Base-by-base conservation (phyloP, 2,888 invertebrate species). In the Heliconius hortense region DNA sequence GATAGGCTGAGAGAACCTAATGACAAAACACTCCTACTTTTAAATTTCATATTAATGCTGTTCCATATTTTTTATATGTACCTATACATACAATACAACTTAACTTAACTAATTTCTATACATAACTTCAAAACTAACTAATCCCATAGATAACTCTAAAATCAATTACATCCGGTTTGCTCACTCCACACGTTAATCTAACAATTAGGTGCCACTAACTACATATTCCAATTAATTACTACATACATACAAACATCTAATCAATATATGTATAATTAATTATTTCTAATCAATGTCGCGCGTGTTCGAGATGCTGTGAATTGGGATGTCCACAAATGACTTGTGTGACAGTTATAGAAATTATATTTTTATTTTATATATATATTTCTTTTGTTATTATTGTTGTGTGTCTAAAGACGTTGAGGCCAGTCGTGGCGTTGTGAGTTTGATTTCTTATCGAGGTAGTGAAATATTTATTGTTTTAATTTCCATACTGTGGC, bases 201-300 rank as follows among this genome's bases (percentile, higher is more conserved):
- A 71, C 71, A 71, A 71, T 71, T 71, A 71, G 60, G 26, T 43
- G 21, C 26, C 21, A 71, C 71, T 71, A 62, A 71, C 71, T 60
- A 59, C 60, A 62, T 62, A 71, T 71, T 26, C 26, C 24, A 24
- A 26, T 56, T 64, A 64, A 72, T 64, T 72, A 63, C 60, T 28
- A 24, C 15, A 21, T 63, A 53, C 62, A 28, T 63, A 53, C 35
- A 1, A n/a, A 63, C 31, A 31, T 43, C 72, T 48, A 63, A 63
- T 72, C 53, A 53, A 48, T 53, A 63, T n/a, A 64, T 63, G 48
- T n/a, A 72, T 72, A 72, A 72, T 71, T 71, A 71, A 71, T 63
- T 63, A 63, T 72, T 59, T 31, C 28, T 3, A 72, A 63, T 53
- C 63, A 72, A 63, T 72, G 72, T 63, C n/a, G 53, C 28, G 62